Evolutionary conservation across 2,797 vertebrate genomes (phyloP), one percentile per base, ranked within the genome.

Genomic region (Dermochelys coriacea): DNA sequence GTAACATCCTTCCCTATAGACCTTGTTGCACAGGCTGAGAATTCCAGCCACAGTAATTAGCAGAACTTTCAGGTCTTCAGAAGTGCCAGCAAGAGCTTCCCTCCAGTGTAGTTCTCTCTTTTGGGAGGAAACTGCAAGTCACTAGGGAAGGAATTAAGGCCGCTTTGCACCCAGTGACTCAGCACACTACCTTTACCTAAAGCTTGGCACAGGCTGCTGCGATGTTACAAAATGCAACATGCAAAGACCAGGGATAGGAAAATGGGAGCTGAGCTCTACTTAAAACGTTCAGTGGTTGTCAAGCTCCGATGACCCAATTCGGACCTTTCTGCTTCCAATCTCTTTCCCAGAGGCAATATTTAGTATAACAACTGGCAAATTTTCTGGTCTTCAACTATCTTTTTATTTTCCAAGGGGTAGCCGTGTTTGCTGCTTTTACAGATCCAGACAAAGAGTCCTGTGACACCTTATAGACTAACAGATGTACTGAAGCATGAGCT

Each of bases 331-430:
- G 80, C 82, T 88, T 49, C 8, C 15, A 47, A 27, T 27, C 12
- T n/a, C 21, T n/a, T 87, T 84, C 51, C 47, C 25, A 77, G 49
- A 57, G 12, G 10, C 15, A 27, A 6, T 3, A 1, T 1, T 91
- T 29, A 61, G 27, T 5, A 1, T 4, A 90, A 75, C 0, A 92
- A 78, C 0, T 0, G 29, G 5, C 84, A 88, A 12, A 82, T 29
- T 85, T 68, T 82, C 34, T 50, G 59, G 12, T 50, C 50, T 88
- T 85, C 82, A 55, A 5, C 11, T 85, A 19, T 25, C 57, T 57
- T 57, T 68, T 82, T 51, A 75, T 2, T 15, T 41, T 41, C 41
- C 5, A 41, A 41, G 41, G 5, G 5, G 41, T 41, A 41, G 41
- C 41, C 41, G 41, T 41, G 41, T 41, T 41, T 41, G 41, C 41